Base-by-base conservation (phyloP, 1,140 invertebrate species). In the Argopecten irradians region DNA sequence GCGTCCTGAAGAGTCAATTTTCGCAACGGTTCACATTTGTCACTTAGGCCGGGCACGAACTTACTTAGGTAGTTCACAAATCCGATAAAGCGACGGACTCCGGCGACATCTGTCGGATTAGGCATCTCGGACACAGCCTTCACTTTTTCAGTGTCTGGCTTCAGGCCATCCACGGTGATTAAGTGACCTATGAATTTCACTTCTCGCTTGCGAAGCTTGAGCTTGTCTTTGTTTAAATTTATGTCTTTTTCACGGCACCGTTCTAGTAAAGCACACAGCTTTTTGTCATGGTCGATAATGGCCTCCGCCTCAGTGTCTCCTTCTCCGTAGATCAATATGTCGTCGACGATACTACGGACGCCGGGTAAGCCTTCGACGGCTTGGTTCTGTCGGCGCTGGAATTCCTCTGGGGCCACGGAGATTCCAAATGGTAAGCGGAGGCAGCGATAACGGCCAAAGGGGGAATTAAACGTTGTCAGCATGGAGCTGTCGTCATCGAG, bases 61-160 rank as follows among this genome's bases (percentile, higher is more conserved):
- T 90, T 92, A 7, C 89, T 34, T 13, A 92, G 89, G 84, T 91
- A 92, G 83, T 90, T 92, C 3, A 92, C 86, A 3, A 92, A 71
- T 32, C 92, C 90, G 55, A 90, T 34, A 14, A 92, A 90, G 14
- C 89, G 85, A 85, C 89, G 84, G 22, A 93, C 88, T 39, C 87
- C 90, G 84, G 87, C 89, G 34, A 93, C 86, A 86, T 93, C 92
- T 22, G 41, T 91, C 19, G 96, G 96, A n/a, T 83, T 88, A 9
- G 94, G 92, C 89, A 95, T 94, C 2, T 96, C 91, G n/a, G 92
- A 28, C 5, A 96, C 95, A 9, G 95, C 93, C 41, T 89, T 87
- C 0, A 95, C 89, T 89, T 96, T 95, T 0, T 90, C 90, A 13
- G 93, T 92, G 88, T 95, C 94, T 35, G 93, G 90, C 55, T 90